Percentiles rank a stretch among this genome's conserved stretches.
These are phyloP conservation scores for Sitodiplosis mosellana DNA, from an alignment of 1,140 invertebrate species.

Conservation along the genomic window DNA sequence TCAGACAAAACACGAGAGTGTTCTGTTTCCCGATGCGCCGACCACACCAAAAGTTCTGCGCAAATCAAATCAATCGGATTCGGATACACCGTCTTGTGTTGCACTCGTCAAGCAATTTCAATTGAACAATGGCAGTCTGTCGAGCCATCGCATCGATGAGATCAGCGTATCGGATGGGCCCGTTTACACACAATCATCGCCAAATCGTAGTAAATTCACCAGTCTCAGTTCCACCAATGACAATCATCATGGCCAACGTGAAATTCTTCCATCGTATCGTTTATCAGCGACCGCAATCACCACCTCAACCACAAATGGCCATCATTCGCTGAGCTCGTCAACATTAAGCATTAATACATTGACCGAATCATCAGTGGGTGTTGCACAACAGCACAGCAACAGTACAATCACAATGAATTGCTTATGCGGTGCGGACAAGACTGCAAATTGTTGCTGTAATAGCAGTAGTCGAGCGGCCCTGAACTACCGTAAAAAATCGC, in stretches of 20 bases:
- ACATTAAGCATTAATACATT: neutral
- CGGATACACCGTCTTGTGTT: constrained; percentile 20
- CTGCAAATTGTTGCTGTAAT: neutral
- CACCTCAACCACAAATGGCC: neutral
- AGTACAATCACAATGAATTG: neutral
- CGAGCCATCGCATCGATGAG: neutral
- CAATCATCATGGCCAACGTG: neutral
- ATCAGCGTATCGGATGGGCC: neutral
- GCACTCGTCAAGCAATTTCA: constrained; percentile 24
- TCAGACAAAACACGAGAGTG: constrained; percentile 2
- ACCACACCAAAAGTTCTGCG: constrained; percentile 35
- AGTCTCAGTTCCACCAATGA: neutral
- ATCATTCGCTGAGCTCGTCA: neutral
- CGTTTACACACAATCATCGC: neutral
- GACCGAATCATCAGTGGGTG: neutral
- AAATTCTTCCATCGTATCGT: neutral
- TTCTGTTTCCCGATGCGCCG: constrained; percentile 34
- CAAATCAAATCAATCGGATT: constrained; percentile 11
- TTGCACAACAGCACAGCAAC: neutral
- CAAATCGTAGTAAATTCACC: neutral
- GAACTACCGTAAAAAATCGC: neutral
- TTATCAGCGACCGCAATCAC: constrained; percentile 1
- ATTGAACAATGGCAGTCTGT: constrained; percentile 10
- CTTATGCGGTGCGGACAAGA: neutral
- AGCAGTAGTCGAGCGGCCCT: neutral